Evolutionary conservation across 2,888 invertebrate species (phyloP), one percentile per base, ranked within the genome.

Genomic region (Eristalis pertinax): DNA sequence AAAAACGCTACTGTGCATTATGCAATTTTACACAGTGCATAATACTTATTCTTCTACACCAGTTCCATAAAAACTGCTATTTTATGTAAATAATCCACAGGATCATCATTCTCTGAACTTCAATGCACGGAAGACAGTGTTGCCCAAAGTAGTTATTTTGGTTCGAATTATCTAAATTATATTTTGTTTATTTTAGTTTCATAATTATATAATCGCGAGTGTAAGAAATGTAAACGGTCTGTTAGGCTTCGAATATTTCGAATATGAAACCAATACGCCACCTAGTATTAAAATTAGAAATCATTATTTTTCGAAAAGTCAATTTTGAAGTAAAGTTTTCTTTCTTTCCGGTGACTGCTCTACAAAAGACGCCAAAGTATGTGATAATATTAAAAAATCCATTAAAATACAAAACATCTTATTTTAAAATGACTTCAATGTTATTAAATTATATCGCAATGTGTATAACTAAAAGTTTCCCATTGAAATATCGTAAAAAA

Each of bases 261-360:
- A 8, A 22, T 0, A 8, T 82, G 43, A 15, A 11, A 13, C 10
- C 0, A 1, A 56, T 35, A 22, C 75, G 74, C 41, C 83, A 62
- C 60, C 85, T 82, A 19, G 11, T 10, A 8, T 1, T 77, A 22
- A 86, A 67, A 79, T 75, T 50, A 11, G 1, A 41, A 74, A 72
- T 15, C 1, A 63, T 10, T 11, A 26, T 15, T 72, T 81, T 89
- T 89, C 79, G 89, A 89, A 88, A 89, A 86, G 90, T 90, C 90
- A 90, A 89, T 89, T 90, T 89, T 89, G 89, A 89, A 75, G 87
- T 89, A 81, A 88, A 88, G 90, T 90, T 91, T 91, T 91, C 90
- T 92, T 92, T 92, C 92, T 92, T 93, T 93, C 93, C 93, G 93
- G 93, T 92, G 91, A 90, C 90, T 90, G 91, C 90, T 90, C 89